Conservation (phyloP, 1,140 invertebrate species). For the Phymastichus coffea region DNA sequence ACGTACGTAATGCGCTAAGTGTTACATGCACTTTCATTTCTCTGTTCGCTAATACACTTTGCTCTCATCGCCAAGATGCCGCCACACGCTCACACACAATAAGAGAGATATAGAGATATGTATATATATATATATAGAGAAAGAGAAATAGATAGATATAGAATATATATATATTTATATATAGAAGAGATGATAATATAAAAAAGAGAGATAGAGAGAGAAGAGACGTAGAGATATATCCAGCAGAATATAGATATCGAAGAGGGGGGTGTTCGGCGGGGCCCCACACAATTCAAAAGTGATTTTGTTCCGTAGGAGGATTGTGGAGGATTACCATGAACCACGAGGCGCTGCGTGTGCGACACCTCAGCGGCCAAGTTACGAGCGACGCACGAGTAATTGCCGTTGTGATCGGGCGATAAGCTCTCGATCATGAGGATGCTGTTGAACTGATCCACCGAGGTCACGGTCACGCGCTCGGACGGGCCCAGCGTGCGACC, state of each 20-base stretch:
- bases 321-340: slow-evolving; percentile 76
- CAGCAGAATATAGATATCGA: no score
- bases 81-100: no score
- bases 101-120: slow-evolving; percentile 37
- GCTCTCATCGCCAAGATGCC: no score
- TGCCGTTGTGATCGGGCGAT: slow-evolving; percentile 74
- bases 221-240: slow-evolving; percentile 37
- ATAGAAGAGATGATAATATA: slow-evolving; percentile 25
- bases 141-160: slow-evolving; percentile 24
- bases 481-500: slow-evolving; percentile 64
- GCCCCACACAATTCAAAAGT: no score
- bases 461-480: slow-evolving; percentile 66
- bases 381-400: slow-evolving; percentile 73
- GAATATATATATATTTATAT: slow-evolving; percentile 28
- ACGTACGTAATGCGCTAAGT: no score
- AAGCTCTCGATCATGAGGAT: slow-evolving; percentile 77
- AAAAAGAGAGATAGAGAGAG: not conserved
- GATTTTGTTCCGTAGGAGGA: no score
- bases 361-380: slow-evolving; percentile 73
- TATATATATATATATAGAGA: slow-evolving; percentile 32
- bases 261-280: no score
- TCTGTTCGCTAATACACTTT: no score
- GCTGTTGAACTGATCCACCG: slow-evolving; percentile 76
- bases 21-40: no score
- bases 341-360: slow-evolving; percentile 72